These are phyloP conservation scores for Drepana falcataria DNA, from an alignment of 2,888 invertebrate genomes.

Conservation along the genomic window DNA sequence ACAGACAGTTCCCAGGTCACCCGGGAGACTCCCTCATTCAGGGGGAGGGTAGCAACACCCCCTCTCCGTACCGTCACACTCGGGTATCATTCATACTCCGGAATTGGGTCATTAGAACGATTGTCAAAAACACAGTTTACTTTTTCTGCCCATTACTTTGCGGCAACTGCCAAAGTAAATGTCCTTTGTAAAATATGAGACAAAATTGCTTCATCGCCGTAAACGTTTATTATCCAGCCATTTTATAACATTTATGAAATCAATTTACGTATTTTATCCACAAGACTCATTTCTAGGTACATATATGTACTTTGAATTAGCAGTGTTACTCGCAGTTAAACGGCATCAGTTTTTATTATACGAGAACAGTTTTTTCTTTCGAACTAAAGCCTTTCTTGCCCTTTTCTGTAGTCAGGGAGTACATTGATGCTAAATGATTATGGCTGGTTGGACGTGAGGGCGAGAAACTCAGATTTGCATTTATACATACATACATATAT, in stretches of 20 bases:
- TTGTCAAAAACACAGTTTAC: conserved; percentile 12
- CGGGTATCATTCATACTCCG: conserved; percentile 38
- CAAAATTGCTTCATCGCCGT: background rate
- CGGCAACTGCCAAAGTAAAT: background rate
- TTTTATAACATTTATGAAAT: too few relatives aligned
- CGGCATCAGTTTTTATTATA: too few relatives aligned
- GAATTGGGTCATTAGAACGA: conserved; percentile 37
- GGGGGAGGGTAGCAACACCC: conserved; percentile 14
- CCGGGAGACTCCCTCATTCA: conserved; percentile 9
- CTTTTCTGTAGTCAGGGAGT: too few relatives aligned
- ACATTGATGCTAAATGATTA: too few relatives aligned
- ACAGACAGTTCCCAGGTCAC: conserved; percentile 6
- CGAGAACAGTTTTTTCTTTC: too few relatives aligned
- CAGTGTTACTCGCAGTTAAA: too few relatives aligned
- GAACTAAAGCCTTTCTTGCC: too few relatives aligned
- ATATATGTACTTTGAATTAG: too few relatives aligned
- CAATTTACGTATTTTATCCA: background rate
- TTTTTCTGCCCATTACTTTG: background rate
- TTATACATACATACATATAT: too few relatives aligned
- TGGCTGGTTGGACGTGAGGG: too few relatives aligned
- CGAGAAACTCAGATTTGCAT: too few relatives aligned
- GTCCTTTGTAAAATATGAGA: background rate
- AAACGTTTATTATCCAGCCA: background rate
- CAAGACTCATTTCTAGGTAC: too few relatives aligned
- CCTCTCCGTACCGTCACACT: conserved; percentile 13